Evolutionary conservation across 2,113 vertebrate species (phyloP), one percentile per base, ranked within the genome.

Genomic region (Gadus chalcogrammus): DNA sequence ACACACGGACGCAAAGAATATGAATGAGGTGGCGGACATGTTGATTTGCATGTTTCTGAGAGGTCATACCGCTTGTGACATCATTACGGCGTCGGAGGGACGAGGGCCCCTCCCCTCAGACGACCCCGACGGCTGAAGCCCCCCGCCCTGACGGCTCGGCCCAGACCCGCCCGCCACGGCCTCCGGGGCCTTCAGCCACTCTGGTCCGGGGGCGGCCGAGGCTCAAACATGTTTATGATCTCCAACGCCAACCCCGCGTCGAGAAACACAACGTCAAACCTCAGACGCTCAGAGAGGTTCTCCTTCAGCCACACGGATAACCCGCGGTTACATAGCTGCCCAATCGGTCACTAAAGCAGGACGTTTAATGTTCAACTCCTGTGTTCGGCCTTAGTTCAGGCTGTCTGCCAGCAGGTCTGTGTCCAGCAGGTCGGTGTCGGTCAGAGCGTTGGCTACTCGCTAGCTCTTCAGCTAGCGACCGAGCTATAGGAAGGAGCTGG

Each of bases 21-120:
- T 6, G 5, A 64, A 66, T 1, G 5, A 71, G 67, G 72, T 63
- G 69, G 48, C 15, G n/a, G 70, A 62, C 65, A n/a, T 60, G 65
- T 58, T 56, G 27, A 77, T 79, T 73, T 79, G 15, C 80, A 65
- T 9, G 42, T 77, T 81, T 48, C 71, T 71, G 3, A 56, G 35
- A 64, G 77, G 72, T 62, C 24, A 60, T 12, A 70, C 78, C 61
- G 62, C 42, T 65, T 42, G 66, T 68, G 79, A 73, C 53, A 60
- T 62, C 58, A 22, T 55, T 7, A 15, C 5, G 58, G 67, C 53
- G 22, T n/a, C n/a, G 55, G 55, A 5, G 1, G 5, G 38, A 6
- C 38, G 38, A 8, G 38, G 38, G 38, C 38, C 5, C 5, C 38
- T 2, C 38, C 38, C 11, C 38, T 11, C 5, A 42, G 38, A 42